Conservation (phyloP, 2,797 vertebrate genomes). For the Urosaurus nigricauda region DNA sequence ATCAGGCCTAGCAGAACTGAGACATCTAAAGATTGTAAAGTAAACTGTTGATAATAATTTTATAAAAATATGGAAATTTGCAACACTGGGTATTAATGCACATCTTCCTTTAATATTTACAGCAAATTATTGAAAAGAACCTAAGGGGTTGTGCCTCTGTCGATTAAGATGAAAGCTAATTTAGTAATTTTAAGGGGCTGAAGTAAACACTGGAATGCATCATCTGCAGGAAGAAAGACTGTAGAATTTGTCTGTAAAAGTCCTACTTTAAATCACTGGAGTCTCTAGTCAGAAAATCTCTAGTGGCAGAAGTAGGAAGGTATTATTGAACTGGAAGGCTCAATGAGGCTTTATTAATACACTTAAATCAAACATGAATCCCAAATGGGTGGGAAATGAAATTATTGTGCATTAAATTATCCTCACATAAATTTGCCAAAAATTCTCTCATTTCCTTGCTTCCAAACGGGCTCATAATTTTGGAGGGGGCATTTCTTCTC, state of each 20-base stretch:
- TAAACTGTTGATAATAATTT: neutral
- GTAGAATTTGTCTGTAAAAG: neutral
- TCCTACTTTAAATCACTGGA: neutral
- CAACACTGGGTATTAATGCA: neutral
- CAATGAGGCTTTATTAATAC: neutral
- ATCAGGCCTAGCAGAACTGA: constrained; percentile 3
- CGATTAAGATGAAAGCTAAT: neutral
- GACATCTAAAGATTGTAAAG: neutral
- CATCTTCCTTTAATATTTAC: neutral
- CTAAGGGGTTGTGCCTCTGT: neutral
- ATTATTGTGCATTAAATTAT: neutral
- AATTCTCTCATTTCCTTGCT: neutral
- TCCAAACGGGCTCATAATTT: neutral
- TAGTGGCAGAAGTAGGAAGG: neutral
- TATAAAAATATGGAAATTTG: neutral
- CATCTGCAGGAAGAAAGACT: too few species aligned
- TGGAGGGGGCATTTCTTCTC: neutral
- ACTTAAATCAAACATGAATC: neutral
- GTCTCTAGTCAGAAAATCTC: neutral
- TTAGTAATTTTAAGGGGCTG: neutral
- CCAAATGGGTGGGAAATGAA: neutral
- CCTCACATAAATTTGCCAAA: neutral
- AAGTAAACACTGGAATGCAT: neutral
- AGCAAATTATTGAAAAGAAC: neutral
- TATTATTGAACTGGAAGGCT: too few species aligned